Base-by-base conservation (phyloP, 2,113 vertebrate genomes). In the Phrynosoma blainvillii region DNA sequence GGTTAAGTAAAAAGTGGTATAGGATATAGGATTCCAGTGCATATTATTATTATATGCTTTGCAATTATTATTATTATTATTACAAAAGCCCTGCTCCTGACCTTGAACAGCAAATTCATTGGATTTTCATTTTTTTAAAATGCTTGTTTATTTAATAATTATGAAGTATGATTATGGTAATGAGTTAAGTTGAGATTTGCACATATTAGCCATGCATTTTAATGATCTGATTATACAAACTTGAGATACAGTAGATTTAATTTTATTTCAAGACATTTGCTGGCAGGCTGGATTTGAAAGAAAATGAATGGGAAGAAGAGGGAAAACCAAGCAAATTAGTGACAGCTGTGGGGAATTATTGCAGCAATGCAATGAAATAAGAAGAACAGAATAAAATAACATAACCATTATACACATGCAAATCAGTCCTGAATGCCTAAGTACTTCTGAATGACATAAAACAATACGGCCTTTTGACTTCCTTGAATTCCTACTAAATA, bases 191-290 rank as follows among this genome's bases (percentile, higher is more conserved):
- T 90, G 59, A 93, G 90, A 96, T 96, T 96, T 97, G 95, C 92
- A 95, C 93, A 94, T 93, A 95, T 97, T 95, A 96, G 85, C 94
- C 94, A 93, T 96, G 94, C 95, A 96, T 97, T 97, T 96, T 96
- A 96, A 96, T 30, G 91, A 96, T 96, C 95, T 95, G 93, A 96
- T 96, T 96, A 96, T 95, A 94, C 84, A 88, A 85, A 93, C 93
- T 47, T 92, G 88, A 94, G 94, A 95, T 92, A 93, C 91, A 95
- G 94, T 87, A 90, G 94, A 94, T 92, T 94, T 93, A 93, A 95
- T 94, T 94, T 87, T 92, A 92, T 86, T 93, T 68, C 86, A 82
- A 32, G 93, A 25, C 93, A 93, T 93, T 86, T 95, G 82, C 95
- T 94, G 87, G 93, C 91, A 90, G 94, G 77, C 78, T 71, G 89